Percentiles rank a stretch among this genome's conserved stretches.
phyloP scores from a whole-genome alignment of 2,113 vertebrate species.

The Dromas ardeola region DNA sequence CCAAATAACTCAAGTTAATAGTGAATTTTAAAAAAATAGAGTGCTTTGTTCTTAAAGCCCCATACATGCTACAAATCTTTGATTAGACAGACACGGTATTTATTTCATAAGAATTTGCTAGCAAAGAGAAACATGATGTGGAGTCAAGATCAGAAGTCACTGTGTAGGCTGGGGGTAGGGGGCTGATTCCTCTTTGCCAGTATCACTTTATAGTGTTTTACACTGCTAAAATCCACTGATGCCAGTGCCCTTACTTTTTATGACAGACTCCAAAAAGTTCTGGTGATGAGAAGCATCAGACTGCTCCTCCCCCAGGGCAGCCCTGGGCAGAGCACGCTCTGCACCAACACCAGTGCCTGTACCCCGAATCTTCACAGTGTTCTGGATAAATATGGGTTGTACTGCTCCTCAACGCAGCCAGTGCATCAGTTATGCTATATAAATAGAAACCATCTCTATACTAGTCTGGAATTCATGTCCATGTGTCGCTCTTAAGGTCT shows the following conservation, averaged over 20 bases:
- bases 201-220: neutral
- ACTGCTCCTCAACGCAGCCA: neutral
- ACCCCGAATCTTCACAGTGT: neutral
- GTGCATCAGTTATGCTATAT: neutral
- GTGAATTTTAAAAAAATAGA: neutral
- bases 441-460: neutral
- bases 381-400: neutral
- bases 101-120: neutral
- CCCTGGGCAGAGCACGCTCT: neutral
- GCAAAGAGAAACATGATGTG: neutral
- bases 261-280: neutral
- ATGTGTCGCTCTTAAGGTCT: neutral
- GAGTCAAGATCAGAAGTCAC: neutral
- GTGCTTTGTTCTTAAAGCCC: neutral
- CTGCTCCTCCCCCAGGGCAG: neutral
- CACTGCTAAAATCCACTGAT: neutral
- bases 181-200: neutral
- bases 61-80: neutral
- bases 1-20: constrained; percentile 21
- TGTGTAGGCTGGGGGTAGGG: neutral
- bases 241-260: neutral
- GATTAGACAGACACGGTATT: neutral
- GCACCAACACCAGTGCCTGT: neutral
- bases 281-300: neutral
- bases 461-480: neutral